phyloP scores from a whole-genome alignment of 2,797 vertebrate genomes.

The Alexandromys oeconomus region DNA sequence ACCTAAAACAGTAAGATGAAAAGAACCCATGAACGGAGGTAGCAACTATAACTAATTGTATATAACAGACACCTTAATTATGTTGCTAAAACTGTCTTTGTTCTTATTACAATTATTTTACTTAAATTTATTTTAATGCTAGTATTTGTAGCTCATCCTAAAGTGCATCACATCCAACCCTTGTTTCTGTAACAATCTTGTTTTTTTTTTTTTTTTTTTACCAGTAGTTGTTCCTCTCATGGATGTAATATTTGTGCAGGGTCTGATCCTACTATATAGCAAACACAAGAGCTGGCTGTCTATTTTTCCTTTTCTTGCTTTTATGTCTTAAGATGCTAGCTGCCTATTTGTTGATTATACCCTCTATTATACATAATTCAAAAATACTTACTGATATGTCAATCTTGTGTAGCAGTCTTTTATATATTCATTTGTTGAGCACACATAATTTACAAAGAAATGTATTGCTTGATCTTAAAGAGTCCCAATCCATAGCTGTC shows the following conservation, averaged over 20 bases:
- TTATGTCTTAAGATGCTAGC: background rate
- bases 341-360: background rate
- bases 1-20: background rate
- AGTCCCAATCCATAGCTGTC: background rate
- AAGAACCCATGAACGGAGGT: too few species aligned
- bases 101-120: conserved; percentile 21
- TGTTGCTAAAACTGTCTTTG: background rate
- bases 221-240: background rate
- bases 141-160: background rate
- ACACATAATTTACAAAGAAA: background rate
- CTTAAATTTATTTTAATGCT: conserved; percentile 26
- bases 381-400: background rate
- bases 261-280: background rate
- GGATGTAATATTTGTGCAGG: background rate
- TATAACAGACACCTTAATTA: background rate
- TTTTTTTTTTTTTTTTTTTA: background rate
- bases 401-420: background rate
- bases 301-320: background rate
- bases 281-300: background rate
- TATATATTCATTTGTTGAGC: background rate
- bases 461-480: background rate
- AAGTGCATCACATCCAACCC: background rate
- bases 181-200: background rate
- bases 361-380: background rate
- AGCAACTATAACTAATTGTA: background rate